Evolutionary conservation across 2,113 vertebrate genomes (phyloP), one percentile per base, ranked within the genome.

Genomic region (Polyodon spathula): DNA sequence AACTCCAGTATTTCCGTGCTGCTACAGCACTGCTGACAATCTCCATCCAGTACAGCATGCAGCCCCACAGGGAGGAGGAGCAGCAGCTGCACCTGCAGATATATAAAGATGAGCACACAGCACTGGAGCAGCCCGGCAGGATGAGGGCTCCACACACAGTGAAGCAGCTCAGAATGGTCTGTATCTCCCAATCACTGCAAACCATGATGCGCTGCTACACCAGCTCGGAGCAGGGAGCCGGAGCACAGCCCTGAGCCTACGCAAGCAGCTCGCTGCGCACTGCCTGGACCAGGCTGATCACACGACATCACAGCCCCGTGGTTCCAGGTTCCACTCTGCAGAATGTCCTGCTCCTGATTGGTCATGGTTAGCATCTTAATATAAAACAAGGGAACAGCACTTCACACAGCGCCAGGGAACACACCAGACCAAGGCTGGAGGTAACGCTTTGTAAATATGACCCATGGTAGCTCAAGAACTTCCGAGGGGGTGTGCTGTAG

Each of bases 1-100:
- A 73, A 82, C 84, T 88, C 88, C 88, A 88, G 86, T 88, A 85
- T 88, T 86, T 84, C 84, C 78, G 84, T 89, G 86, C 86, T 88
- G 85, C 85, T 88, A 82, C 71, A 78, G 82, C 78, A 80, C 69
- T 71, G 73, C 78, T 73, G 73, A 75, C 71, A 42, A 15, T 42
- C 15, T 16, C 64, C 52, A 60, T 38, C 27, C 46, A 8, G 16
- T 8, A 27, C 16, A 5, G 16, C 53, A 16, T 6, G 46, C 46
- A 14, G 6, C 4, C 11, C 6, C n/a, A n/a, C n/a, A n/a, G n/a
- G n/a, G n/a, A n/a, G n/a, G n/a, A n/a, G n/a, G n/a, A 14, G 46
- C 46, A 50, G 46, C 10, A 67, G 44, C 56, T 8, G 53, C n/a
- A 17, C n/a, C 8, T n/a, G 52, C n/a, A 17, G 15, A n/a, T n/a